Conservation (phyloP, 2,888 invertebrate genomes). For the Agriopis leucophaearia region DNA sequence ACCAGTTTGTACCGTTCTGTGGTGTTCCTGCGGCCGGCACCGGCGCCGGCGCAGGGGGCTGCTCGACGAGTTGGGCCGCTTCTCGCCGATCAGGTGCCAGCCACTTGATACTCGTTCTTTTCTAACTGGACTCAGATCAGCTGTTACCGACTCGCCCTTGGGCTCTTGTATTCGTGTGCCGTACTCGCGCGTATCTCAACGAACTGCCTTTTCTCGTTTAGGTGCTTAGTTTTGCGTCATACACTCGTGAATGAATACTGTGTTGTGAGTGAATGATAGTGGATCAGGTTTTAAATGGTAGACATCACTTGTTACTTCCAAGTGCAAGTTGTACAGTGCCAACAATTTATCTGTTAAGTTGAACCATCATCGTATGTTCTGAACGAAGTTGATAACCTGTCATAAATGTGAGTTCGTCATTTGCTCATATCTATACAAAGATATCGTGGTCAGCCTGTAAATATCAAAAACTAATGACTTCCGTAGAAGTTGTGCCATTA, state of each 20-base stretch:
- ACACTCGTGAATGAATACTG: constrained; percentile 25
- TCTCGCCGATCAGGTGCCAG: constrained; percentile 82
- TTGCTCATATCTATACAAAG: not conserved
- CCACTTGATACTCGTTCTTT: constrained; percentile 83
- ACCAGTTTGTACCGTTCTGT: constrained; percentile 83
- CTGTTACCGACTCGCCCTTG: constrained; percentile 74
- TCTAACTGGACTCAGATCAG: constrained; percentile 84
- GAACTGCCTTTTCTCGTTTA: constrained; percentile 34
- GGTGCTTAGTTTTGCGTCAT: constrained; percentile 31
- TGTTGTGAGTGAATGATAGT: constrained; percentile 17
- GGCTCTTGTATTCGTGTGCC: constrained; percentile 50
- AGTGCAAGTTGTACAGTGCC: not conserved
- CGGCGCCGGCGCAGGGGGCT: constrained; percentile 63
- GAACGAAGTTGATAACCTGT: not conserved
- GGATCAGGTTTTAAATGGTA: constrained; percentile 22
- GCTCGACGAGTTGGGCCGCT: constrained; percentile 83
- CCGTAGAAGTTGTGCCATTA: too few relatives aligned
- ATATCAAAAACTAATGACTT: too few relatives aligned
- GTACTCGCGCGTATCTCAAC: constrained; percentile 34
- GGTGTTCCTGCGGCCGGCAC: constrained; percentile 60
- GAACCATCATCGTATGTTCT: not conserved
- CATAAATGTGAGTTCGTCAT: not conserved
- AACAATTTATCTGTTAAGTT: not conserved
- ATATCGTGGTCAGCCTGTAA: too few relatives aligned
- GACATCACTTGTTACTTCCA: not conserved